These are phyloP conservation scores for Kryphioiulus occultus DNA, from an alignment of 2,888 invertebrate genomes.

Conservation along the genomic window DNA sequence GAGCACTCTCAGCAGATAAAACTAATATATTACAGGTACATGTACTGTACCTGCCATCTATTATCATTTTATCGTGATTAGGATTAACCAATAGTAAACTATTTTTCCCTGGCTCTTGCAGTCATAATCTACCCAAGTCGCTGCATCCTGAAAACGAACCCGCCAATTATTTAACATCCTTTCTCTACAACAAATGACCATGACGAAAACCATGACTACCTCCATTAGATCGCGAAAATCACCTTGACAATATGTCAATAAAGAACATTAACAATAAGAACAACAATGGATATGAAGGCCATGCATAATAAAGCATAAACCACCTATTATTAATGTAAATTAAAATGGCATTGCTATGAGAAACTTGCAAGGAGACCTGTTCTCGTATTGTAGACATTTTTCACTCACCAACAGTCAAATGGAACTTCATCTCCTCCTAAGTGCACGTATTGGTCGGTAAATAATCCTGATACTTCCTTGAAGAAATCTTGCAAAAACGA, in stretches of 20 bases:
- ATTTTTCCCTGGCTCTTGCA: background rate
- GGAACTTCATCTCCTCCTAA: constrained; percentile 92
- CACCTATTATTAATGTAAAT: background rate
- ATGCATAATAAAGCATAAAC: background rate
- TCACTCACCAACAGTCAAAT: constrained; percentile 76
- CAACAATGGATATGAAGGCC: background rate
- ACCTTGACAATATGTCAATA: constrained; percentile 7
- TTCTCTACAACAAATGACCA: background rate
- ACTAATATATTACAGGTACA: background rate
- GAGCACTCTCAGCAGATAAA: background rate
- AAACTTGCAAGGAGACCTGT: background rate
- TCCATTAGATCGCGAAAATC: background rate
- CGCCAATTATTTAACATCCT: background rate
- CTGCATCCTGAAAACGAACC: background rate
- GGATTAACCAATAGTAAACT: background rate
- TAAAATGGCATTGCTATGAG: background rate
- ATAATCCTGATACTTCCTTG: constrained; percentile 72
- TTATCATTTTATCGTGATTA: background rate
- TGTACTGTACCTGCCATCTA: background rate
- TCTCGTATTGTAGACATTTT: background rate
- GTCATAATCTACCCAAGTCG: background rate
- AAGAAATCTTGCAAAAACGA: constrained; percentile 73
- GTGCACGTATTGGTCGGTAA: constrained; percentile 85
- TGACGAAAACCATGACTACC: background rate
- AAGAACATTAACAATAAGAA: background rate